These are phyloP conservation scores for Hemithea aestivaria DNA, from an alignment of 2,888 invertebrate species.

Conservation along the genomic window DNA sequence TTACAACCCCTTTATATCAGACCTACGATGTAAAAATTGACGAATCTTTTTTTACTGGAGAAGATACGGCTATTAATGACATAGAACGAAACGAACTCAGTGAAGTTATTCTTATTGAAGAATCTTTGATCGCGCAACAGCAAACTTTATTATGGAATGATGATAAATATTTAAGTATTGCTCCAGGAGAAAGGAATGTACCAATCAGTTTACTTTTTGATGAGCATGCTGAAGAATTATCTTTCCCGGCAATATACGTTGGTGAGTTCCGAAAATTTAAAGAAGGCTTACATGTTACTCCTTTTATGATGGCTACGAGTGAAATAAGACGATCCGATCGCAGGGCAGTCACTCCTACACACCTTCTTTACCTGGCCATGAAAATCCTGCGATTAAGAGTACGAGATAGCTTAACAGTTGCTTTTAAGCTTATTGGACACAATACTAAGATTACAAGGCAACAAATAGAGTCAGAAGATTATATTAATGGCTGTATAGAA, in stretches of 20 bases:
- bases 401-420: constrained; percentile 25
- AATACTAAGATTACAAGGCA: too few relatives aligned
- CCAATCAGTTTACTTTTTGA: constrained; percentile 44
- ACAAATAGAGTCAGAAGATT: too few relatives aligned
- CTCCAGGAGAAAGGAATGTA: constrained; percentile 34
- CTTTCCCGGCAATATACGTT: constrained; percentile 52
- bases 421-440: too few relatives aligned
- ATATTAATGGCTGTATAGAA: constrained; percentile 33
- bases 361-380: constrained; percentile 52
- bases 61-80: constrained; percentile 29
- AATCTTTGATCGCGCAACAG: constrained; percentile 34
- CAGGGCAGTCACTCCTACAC: constrained; percentile 42
- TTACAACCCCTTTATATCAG: constrained; percentile 32
- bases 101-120: constrained; percentile 24
- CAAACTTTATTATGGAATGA: constrained; percentile 42
- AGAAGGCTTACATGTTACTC: constrained; percentile 36
- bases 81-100: constrained; percentile 35
- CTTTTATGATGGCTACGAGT: constrained; percentile 47
- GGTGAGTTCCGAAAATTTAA: constrained; percentile 40
- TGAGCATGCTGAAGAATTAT: constrained; percentile 50
- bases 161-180: constrained; percentile 36
- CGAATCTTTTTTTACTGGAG: constrained; percentile 17
- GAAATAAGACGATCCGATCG: constrained; percentile 47
- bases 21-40: constrained; percentile 37
- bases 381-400: constrained; percentile 43